Conservation (phyloP, 2,888 invertebrate species). For the Synanthedon formicaeformis region DNA sequence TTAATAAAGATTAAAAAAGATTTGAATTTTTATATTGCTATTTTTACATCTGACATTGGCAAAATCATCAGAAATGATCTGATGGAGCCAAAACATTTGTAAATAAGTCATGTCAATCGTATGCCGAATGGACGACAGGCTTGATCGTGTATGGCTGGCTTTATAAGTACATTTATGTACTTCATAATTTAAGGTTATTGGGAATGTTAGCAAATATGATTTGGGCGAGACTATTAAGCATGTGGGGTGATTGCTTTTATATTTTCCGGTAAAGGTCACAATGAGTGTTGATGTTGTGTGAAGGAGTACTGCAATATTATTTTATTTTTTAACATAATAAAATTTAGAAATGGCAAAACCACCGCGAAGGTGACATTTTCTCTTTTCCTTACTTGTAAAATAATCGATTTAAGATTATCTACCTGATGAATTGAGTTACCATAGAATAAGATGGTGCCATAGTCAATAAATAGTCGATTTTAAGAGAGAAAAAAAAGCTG, state of each 20-base stretch:
- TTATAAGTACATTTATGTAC: constrained; percentile 29
- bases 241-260: constrained; percentile 12
- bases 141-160: too few species aligned
- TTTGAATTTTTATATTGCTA: too few species aligned
- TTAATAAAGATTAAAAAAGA: too few species aligned
- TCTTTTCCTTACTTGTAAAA: too few species aligned
- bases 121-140: neutral
- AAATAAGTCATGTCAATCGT: too few species aligned
- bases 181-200: constrained; percentile 33
- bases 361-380: too few species aligned
- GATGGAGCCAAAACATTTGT: too few species aligned
- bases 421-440: constrained; percentile 60
- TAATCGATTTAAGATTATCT: constrained; percentile 13
- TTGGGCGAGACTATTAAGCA: constrained; percentile 45
- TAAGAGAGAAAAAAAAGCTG: neutral
- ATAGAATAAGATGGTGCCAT: constrained; percentile 65
- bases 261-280: constrained; percentile 15
- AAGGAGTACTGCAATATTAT: too few species aligned
- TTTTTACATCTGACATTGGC: too few species aligned
- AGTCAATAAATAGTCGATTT: constrained; percentile 36
- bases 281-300: constrained; percentile 2
- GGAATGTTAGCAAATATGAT: constrained; percentile 64
- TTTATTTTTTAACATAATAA: too few species aligned
- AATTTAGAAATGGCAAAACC: too few species aligned
- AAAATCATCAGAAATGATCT: too few species aligned